phyloP scores from a whole-genome alignment of 2,113 vertebrate species.

The Tachysurus vachellii region DNA sequence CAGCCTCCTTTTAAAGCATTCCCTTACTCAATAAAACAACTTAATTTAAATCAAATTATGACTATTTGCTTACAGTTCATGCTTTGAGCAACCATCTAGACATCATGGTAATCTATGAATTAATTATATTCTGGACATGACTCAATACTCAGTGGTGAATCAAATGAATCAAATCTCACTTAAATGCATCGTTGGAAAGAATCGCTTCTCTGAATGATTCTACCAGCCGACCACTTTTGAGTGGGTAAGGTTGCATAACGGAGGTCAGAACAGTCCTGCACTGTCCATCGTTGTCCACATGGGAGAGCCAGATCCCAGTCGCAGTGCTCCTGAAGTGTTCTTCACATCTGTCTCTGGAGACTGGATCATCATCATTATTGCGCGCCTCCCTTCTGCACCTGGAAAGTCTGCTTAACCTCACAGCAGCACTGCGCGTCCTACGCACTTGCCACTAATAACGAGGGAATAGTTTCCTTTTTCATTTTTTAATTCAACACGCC shows the following conservation, averaged over 20 bases:
- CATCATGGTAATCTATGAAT: not conserved
- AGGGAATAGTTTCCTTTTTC: not conserved
- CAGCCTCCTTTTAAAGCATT: not conserved
- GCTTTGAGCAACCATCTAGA: not conserved
- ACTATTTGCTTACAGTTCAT: not conserved
- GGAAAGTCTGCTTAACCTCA: conserved; percentile 37
- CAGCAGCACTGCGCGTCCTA: conserved; percentile 43
- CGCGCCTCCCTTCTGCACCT: conserved; percentile 69
- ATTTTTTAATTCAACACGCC: not conserved
- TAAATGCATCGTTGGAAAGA: not conserved
- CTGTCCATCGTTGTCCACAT: conserved; percentile 48
- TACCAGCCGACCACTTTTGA: not conserved
- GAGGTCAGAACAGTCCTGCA: not conserved
- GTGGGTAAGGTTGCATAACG: not conserved
- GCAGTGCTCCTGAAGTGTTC: conserved; percentile 3
- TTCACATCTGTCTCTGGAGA: conserved; percentile 54
- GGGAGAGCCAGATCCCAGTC: conserved; percentile 53
- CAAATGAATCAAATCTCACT: not conserved
- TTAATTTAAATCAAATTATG: not conserved
- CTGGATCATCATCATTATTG: conserved; percentile 55
- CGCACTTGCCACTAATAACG: conserved; percentile 44
- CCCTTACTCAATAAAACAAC: not conserved
- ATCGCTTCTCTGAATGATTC: not conserved
- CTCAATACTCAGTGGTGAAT: not conserved
- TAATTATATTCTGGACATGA: not conserved